Evolutionary conservation across 1,140 invertebrate genomes (phyloP).

Genomic region (Drosophila grimshawi): DNA sequence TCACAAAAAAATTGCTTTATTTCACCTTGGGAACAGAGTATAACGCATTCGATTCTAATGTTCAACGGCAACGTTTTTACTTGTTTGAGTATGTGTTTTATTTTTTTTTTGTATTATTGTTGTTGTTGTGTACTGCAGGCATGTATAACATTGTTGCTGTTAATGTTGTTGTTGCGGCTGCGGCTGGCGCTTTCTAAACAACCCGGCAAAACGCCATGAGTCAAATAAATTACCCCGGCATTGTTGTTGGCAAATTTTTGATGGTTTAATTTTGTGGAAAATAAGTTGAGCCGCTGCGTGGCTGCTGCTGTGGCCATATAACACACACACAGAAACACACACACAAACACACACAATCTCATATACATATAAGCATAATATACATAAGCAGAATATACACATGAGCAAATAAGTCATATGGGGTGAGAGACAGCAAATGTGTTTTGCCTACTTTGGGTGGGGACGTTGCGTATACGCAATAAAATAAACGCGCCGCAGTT

Average conservation of each 20-base stretch:
- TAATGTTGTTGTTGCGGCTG: constrained; percentile 36
- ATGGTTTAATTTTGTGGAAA: constrained; percentile 83
- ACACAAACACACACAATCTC: too few species aligned
- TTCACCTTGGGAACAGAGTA: background rate
- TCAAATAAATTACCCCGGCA: constrained; percentile 81
- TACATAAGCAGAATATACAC: constrained; percentile 28
- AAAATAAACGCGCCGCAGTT: constrained; percentile 80
- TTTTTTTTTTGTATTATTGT: constrained; percentile 31
- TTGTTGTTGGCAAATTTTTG: constrained; percentile 83
- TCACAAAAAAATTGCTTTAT: background rate
- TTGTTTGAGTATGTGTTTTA: background rate
- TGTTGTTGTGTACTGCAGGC: constrained; percentile 47
- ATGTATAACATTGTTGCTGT: constrained; percentile 30
- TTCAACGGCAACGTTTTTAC: background rate
- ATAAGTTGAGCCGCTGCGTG: constrained; percentile 81
- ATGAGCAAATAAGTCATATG: constrained; percentile 45
- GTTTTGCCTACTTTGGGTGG: constrained; percentile 69
- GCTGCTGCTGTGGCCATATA: constrained; percentile 74
- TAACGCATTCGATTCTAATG: background rate
- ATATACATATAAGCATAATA: background rate
- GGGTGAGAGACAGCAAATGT: constrained; percentile 31
- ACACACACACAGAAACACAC: constrained; percentile 44
- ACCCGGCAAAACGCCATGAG: constrained; percentile 68
- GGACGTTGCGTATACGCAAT: constrained; percentile 73
- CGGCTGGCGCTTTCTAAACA: constrained; percentile 59